Evolutionary conservation across 1,140 invertebrate species (phyloP), one percentile per base, ranked within the genome.

Genomic region (Eupeodes corollae): DNA sequence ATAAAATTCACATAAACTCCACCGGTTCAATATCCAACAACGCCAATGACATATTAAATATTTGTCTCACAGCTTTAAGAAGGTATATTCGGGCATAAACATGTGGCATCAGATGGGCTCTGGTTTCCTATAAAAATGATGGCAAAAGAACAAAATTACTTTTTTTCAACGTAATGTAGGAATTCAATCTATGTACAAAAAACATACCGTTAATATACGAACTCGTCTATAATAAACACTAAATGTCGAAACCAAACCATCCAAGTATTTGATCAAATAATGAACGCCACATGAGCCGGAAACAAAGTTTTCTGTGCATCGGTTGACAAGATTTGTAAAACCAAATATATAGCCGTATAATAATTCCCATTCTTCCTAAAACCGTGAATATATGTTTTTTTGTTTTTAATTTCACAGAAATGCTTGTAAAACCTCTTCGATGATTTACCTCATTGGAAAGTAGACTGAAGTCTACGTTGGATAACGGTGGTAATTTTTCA

Each of bases 181-280:
- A 33, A 14, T 44, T 31, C 26, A 52, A 50, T 15, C 15, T 11
- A 52, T 43, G 45, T 38, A 44, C 38, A 35, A 21, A 49, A 35
- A 21, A 67, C 64, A 73, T 71, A 83, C 82, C 42, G 73, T 76
- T 54, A 86, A 67, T 56, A 86, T 75, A 55, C 76, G 75, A 40
- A 78, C 73, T 63, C 74, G 74, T 49, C 78, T 72, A 59, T 88
- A 88, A 53, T 85, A 88, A 37, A 75, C 72, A 55, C 84, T 86
- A 52, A 84, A 80, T 12, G 73, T 57, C 34, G 74, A 72, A n/a
- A 78, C 77, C 52, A 84, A 67, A 19, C 62, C 67, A 42, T 70
- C 75, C 8, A 86, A 67, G 60, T 78, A 84, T 41, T 65, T 68
- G 46, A 80, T 77, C n/a, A 86, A 62, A 30, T 73, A 54, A 52